phyloP scores from a whole-genome alignment of 2,888 invertebrate species.

The Apotomis betuletana region DNA sequence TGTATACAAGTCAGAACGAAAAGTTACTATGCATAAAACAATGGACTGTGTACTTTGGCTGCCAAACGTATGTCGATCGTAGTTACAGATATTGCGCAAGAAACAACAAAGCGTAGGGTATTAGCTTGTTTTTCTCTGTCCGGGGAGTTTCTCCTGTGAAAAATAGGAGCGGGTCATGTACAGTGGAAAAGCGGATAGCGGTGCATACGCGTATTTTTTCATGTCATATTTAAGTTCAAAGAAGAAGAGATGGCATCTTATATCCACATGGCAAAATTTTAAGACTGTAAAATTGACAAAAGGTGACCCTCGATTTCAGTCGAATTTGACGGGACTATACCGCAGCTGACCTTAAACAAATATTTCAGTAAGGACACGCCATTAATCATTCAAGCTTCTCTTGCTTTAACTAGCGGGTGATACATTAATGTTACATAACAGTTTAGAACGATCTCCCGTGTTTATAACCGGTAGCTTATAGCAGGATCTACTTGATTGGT shows the following conservation, averaged over 20 bases:
- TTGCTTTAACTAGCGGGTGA: slow-evolving; percentile 27
- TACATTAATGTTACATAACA: slow-evolving; percentile 35
- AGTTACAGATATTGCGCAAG: slow-evolving; percentile 41
- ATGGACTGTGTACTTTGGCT: slow-evolving; percentile 24
- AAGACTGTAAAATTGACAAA: no score
- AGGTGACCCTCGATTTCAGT: no score
- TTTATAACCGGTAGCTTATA: slow-evolving; percentile 24
- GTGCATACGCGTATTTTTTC: neutral
- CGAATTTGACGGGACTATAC: neutral
- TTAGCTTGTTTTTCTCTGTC: slow-evolving; percentile 58
- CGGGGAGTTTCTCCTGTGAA: slow-evolving; percentile 43
- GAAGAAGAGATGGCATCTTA: no score
- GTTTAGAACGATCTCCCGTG: slow-evolving; percentile 20
- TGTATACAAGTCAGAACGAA: slow-evolving; percentile 1
- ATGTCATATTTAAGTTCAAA: neutral
- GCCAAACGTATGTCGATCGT: slow-evolving; percentile 38
- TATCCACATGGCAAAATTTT: no score
- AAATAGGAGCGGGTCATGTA: slow-evolving; percentile 23
- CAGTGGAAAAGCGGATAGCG: slow-evolving; percentile 23
- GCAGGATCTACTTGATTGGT: no score
- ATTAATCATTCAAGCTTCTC: slow-evolving; percentile 42
- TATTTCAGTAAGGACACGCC: slow-evolving; percentile 40
- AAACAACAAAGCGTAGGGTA: slow-evolving; percentile 40
- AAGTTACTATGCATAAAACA: slow-evolving; percentile 26
- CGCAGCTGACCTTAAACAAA: slow-evolving; percentile 39